Base-by-base conservation (phyloP, 2,888 invertebrate genomes). In the Lathronympha strigana region DNA sequence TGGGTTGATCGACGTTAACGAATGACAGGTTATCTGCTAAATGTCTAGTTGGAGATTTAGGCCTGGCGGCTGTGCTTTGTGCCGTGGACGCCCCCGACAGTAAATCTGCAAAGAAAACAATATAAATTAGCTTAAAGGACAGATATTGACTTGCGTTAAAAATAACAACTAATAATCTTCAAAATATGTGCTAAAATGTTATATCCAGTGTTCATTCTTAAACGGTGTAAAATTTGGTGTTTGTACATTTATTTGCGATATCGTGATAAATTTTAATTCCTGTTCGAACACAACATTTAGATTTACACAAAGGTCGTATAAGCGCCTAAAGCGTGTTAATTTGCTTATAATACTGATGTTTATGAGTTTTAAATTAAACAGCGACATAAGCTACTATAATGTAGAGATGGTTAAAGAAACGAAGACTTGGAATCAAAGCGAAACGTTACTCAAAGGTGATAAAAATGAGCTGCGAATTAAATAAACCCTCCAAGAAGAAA, bases 391-490 rank as follows among this genome's bases (percentile, higher is more conserved):
- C 88, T 76, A 70, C 64, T 68, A 76, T 81, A 79, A 81, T 79
- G 74, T 72, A 74, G 77, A 78, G 78, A 81, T 85, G 78, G 75
- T 75, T 76, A 81, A 84, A 71, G 51, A 76, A 83, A 84, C 71
- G 76, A 85, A 84, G 77, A 81, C 71, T 81, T 72, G 79, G 88
- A 90, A 87, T 91, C 92, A 90, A 91, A 90, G 92, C 92, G 92
- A 92, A 92, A 92, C 92, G 81, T 91, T 91, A 90, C 91, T 85
- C 90, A 86, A 88, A 85, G 72, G 83, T 88, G 85, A 81, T 73
- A 80, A 69, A 70, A 67, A 76, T 74, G 81, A 82, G 80, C 68
- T 80, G 84, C 83, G 79, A 86, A 82, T 83, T 70, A 83, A 84
- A 81, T 80, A 73, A 73, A 80, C 71, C 72, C 68, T 68, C 67